These are phyloP conservation scores for Frankliniella intonsa DNA, from an alignment of 2,888 invertebrate genomes.

Conservation along the genomic window DNA sequence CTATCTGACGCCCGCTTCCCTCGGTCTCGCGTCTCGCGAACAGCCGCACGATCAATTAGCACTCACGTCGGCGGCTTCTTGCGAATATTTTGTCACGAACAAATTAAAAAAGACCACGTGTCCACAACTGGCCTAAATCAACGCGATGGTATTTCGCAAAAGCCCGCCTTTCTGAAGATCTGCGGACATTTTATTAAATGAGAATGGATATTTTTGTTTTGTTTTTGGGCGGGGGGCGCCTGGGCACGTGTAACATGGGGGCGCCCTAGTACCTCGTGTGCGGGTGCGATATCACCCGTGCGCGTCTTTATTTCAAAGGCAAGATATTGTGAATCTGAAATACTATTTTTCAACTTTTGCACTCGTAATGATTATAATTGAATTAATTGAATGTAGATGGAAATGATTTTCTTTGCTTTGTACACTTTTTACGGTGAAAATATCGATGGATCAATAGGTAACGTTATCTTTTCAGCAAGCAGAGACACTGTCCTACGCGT, in stretches of 20 bases:
- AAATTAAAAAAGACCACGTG: neutral
- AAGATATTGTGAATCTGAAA: slow-evolving; percentile 27
- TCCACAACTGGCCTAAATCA: neutral
- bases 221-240: neutral
- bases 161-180: no score
- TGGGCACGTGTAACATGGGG: neutral
- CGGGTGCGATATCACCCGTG: neutral
- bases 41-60: no score
- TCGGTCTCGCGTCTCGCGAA: no score
- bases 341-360: slow-evolving; percentile 34
- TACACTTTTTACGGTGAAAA: slow-evolving; percentile 20
- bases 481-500: neutral
- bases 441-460: neutral
- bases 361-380: slow-evolving; percentile 28
- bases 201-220: neutral
- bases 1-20: no score
- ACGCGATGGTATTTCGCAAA: no score
- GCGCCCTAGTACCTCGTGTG: neutral
- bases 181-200: no score
- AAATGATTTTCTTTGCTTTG: slow-evolving; percentile 22
- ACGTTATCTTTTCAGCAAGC: slow-evolving; percentile 3
- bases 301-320: slow-evolving; percentile 9
- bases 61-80: no score
- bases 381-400: slow-evolving; percentile 19
- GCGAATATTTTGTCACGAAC: no score